Evolutionary conservation across 2,888 invertebrate genomes (phyloP).

Genomic region (Nomada goodeniana): DNA sequence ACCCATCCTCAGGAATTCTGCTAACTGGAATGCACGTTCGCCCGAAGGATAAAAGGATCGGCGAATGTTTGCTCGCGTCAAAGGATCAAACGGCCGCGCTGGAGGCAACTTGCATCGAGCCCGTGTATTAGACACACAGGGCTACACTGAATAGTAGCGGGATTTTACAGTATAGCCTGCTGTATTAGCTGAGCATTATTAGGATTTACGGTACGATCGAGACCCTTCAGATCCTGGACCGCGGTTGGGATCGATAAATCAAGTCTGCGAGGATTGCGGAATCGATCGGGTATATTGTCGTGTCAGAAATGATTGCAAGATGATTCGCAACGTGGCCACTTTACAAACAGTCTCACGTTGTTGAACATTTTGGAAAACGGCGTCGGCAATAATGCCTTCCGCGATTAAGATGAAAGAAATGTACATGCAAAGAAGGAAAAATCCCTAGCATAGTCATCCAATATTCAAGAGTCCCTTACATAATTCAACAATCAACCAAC

Average conservation of each 20-base stretch:
- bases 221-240: slow-evolving; percentile 24
- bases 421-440: too few relatives aligned
- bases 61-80: slow-evolving; percentile 29
- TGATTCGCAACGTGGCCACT: too few relatives aligned
- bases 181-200: slow-evolving; percentile 53
- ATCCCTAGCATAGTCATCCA: too few relatives aligned
- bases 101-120: slow-evolving; percentile 9
- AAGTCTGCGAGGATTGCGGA: slow-evolving; percentile 25
- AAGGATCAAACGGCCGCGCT: slow-evolving; percentile 35
- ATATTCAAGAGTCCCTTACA: too few relatives aligned
- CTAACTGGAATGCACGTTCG: slow-evolving; percentile 6
- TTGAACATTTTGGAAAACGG: too few relatives aligned
- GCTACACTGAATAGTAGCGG: slow-evolving; percentile 16
- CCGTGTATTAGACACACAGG: slow-evolving; percentile 21
- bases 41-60: slow-evolving; percentile 35
- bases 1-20: slow-evolving; percentile 1
- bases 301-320: too few relatives aligned
- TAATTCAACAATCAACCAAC: too few relatives aligned
- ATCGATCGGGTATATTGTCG: not conserved
- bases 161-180: slow-evolving; percentile 17
- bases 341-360: too few relatives aligned
- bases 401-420: too few relatives aligned
- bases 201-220: slow-evolving; percentile 55
- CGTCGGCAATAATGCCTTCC: too few relatives aligned
- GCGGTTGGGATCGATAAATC: slow-evolving; percentile 49